Evolutionary conservation across 2,888 invertebrate species (phyloP).

Genomic region (Eupithecia insigniata): DNA sequence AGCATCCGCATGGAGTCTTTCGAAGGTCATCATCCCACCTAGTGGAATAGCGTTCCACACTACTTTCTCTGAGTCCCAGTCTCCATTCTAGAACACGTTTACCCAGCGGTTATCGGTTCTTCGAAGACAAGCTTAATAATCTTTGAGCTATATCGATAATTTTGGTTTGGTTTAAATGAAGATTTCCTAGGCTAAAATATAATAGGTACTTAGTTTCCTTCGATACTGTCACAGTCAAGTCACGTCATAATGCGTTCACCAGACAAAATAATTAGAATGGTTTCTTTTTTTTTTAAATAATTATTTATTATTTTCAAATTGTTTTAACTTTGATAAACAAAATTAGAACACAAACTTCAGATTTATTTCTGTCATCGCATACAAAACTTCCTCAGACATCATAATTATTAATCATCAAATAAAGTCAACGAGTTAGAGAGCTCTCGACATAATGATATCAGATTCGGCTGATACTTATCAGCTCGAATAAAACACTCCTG

Average conservation of each 20-base stretch:
- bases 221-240: neutral
- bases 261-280: neutral
- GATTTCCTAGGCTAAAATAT: neutral
- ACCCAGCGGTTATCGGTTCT: no score
- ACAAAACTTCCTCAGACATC: conserved; percentile 10
- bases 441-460: conserved; percentile 66
- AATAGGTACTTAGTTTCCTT: neutral
- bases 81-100: no score
- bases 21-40: no score
- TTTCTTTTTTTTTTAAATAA: neutral
- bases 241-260: neutral
- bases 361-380: conserved; percentile 1
- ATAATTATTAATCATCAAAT: conserved; percentile 53
- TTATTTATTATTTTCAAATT: neutral
- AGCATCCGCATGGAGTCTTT: no score
- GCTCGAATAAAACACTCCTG: conserved; percentile 67
- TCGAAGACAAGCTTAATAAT: no score
- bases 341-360: neutral
- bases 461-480: conserved; percentile 72
- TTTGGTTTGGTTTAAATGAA: neutral
- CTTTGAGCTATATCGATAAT: no score
- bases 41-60: no score
- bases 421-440: conserved; percentile 62
- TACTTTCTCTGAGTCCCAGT: no score
- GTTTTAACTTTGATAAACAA: neutral